These are phyloP conservation scores for Melanostoma mellinum DNA, from an alignment of 2,888 invertebrate species.

Conservation along the genomic window DNA sequence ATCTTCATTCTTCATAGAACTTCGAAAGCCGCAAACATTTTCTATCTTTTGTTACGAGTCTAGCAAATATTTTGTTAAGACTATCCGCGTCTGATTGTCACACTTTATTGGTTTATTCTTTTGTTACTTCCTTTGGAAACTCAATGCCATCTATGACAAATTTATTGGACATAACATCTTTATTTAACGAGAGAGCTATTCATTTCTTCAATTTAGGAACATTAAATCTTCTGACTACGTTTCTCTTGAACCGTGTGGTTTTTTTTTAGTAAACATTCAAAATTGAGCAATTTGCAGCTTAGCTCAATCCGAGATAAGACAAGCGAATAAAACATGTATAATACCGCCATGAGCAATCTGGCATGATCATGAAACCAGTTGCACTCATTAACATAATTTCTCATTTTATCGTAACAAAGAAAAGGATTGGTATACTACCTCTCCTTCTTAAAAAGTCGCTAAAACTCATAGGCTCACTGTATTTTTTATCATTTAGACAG, in stretches of 20 bases:
- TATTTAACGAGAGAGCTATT: not conserved
- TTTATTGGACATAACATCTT: conserved; percentile 29
- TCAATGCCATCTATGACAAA: conserved; percentile 2
- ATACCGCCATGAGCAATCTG: conserved; percentile 3
- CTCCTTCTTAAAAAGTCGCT: conserved; percentile 14
- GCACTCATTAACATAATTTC: conserved; percentile 62
- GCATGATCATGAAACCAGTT: conserved; percentile 19
- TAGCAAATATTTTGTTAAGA: too few relatives aligned
- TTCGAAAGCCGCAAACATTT: too few relatives aligned
- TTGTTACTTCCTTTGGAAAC: too few relatives aligned
- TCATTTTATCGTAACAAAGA: conserved; percentile 52
- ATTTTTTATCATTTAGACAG: conserved; percentile 32
- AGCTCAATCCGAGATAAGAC: conserved; percentile 14
- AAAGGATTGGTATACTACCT: conserved; percentile 32
- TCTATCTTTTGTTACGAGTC: too few relatives aligned
- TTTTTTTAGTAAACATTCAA: too few relatives aligned
- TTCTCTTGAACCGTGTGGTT: too few relatives aligned
- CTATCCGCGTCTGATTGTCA: too few relatives aligned
- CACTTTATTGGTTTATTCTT: too few relatives aligned
- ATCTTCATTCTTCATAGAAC: too few relatives aligned
- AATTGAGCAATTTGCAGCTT: not conserved
- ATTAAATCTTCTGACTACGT: too few relatives aligned
- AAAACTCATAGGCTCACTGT: conserved; percentile 31
- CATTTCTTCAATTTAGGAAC: too few relatives aligned
- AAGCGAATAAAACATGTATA: not conserved